phyloP scores from a whole-genome alignment of 2,113 vertebrate genomes.

The Athene cunicularia region DNA sequence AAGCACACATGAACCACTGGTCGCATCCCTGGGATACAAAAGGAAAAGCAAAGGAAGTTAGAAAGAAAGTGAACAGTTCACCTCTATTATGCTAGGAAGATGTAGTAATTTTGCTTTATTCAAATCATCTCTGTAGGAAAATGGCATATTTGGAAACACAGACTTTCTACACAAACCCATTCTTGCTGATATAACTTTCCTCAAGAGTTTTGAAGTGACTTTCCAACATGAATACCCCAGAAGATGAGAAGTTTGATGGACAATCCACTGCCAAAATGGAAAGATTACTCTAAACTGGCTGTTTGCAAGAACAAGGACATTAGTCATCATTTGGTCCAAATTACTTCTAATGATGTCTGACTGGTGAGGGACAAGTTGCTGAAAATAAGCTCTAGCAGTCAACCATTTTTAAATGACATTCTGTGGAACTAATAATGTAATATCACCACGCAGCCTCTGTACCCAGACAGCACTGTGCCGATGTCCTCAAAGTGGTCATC shows the following conservation, averaged over 20 bases:
- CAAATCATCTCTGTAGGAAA: not conserved
- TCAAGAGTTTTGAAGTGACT: not conserved
- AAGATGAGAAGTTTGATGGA: not conserved
- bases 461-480: not conserved
- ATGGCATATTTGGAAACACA: not conserved
- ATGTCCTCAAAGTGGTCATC: not conserved
- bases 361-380: not conserved
- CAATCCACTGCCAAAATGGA: not conserved
- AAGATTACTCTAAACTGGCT: not conserved
- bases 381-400: not conserved
- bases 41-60: not conserved
- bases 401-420: not conserved
- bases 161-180: not conserved
- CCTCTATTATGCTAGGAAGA: not conserved
- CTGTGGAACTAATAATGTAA: not conserved
- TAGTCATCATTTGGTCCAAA: not conserved
- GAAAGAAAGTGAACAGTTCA: not conserved
- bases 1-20: constrained; percentile 77
- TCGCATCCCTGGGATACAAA: constrained; percentile 72
- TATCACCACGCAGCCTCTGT: not conserved
- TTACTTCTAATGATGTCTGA: not conserved
- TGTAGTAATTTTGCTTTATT: not conserved
- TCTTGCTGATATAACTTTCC: not conserved
- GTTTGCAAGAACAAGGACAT: not conserved
- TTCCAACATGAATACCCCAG: not conserved